phyloP scores from a whole-genome alignment of 35 echinoderm and acorn worm genomes.

The Hemicentrotus pulcherrimus region DNA sequence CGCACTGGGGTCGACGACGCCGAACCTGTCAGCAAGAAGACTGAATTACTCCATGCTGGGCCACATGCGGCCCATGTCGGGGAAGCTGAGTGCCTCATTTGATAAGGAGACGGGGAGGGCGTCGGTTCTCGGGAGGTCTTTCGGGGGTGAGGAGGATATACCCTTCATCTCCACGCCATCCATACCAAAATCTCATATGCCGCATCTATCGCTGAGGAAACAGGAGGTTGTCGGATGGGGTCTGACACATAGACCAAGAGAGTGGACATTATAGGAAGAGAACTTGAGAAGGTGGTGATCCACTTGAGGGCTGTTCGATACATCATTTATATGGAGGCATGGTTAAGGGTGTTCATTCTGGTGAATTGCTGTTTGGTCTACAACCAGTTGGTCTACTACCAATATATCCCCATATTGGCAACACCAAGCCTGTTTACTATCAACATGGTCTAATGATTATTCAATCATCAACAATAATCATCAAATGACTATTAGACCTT shows the following conservation, averaged over 20 bases:
- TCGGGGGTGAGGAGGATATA: conserved; percentile 51
- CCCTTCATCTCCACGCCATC: conserved; percentile 80
- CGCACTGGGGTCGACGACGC: conserved; percentile 39
- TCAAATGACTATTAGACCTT: no score
- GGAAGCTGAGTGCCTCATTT: conserved; percentile 60
- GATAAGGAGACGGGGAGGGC: conserved; percentile 46
- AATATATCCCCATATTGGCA: no score
- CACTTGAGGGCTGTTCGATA: no score
- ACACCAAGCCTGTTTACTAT: no score
- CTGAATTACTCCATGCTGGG: conserved; percentile 44
- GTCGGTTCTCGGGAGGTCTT: conserved; percentile 53
- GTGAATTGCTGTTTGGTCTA: no score
- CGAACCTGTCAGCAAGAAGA: conserved; percentile 23
- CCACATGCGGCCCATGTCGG: conserved; percentile 38
- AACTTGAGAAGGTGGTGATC: background rate
- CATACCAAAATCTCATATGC: conserved; percentile 87
- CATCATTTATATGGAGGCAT: no score
- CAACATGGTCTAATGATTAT: no score
- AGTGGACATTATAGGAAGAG: conserved; percentile 76
- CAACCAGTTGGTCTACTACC: no score
- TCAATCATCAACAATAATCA: no score
- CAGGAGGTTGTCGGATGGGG: conserved; percentile 80
- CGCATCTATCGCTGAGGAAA: conserved; percentile 43
- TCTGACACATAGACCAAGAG: conserved; percentile 65
- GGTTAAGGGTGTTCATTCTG: no score